A percentile compares a stretch with the other conserved stretches of the same genome.
These are phyloP conservation scores for Aurelia coerulea DNA, from an alignment of 30 jellyfish, hydroid and myxozoan species.

Conservation along the genomic window DNA sequence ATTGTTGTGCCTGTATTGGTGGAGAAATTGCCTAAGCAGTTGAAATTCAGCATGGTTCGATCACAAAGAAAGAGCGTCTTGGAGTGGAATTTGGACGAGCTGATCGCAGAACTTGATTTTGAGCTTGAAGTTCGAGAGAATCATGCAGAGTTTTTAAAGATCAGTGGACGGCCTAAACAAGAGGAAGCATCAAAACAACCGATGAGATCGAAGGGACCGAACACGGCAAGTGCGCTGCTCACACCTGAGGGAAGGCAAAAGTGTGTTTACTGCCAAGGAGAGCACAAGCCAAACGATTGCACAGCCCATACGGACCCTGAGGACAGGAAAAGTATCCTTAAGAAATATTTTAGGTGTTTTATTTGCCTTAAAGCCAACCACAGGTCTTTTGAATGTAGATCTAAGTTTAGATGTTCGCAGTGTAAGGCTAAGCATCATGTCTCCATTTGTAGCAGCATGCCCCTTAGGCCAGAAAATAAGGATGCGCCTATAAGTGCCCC, in stretches of 20 bases:
- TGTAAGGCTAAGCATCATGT: slow-evolving; percentile 47
- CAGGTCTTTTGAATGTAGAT: slow-evolving; percentile 33
- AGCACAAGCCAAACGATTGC: slow-evolving; percentile 11
- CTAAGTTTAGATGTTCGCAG: slow-evolving; percentile 1
- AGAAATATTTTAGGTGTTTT: slow-evolving; percentile 1
- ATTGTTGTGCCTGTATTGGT: too few species aligned
- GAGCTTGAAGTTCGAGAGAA: too few species aligned
- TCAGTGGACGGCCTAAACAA: too few species aligned
- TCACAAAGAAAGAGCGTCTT: too few species aligned
- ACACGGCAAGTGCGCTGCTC: too few species aligned
- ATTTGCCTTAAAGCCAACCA: slow-evolving; percentile 13
- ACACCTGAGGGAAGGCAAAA: not conserved
- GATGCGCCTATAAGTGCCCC: slow-evolving; percentile 25
- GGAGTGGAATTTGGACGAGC: too few species aligned
- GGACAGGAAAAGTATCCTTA: slow-evolving; percentile 27
- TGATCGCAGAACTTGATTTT: too few species aligned
- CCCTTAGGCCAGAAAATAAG: slow-evolving; percentile 35
- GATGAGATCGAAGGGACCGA: too few species aligned
- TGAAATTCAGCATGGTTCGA: too few species aligned
- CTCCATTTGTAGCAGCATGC: slow-evolving; percentile 15
- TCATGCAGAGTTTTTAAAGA: too few species aligned
- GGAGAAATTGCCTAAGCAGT: too few species aligned
- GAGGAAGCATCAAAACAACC: too few species aligned
- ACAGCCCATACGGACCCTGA: not conserved
- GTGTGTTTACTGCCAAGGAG: not conserved